phyloP scores from a whole-genome alignment of 2,888 invertebrate genomes.

The Oligia fasciuncula region DNA sequence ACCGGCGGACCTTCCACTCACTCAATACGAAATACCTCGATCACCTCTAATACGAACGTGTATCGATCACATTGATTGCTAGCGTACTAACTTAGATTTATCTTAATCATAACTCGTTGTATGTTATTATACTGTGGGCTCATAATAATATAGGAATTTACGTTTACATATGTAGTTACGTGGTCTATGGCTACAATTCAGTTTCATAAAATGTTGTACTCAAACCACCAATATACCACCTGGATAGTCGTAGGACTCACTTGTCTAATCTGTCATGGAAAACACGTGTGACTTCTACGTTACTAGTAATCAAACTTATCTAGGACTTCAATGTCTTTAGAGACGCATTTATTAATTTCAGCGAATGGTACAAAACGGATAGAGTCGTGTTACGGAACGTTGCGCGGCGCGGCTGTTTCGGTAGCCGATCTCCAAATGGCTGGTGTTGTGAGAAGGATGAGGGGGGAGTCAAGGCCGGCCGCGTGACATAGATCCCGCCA shows the following conservation, averaged over 20 bases:
- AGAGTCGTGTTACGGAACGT: constrained; percentile 30
- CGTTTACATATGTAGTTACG: constrained; percentile 1
- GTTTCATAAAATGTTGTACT: not conserved
- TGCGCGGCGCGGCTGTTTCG: constrained; percentile 53
- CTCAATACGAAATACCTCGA: constrained; percentile 83
- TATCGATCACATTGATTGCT: constrained; percentile 72
- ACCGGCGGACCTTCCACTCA: constrained; percentile 86
- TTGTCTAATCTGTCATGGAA: not conserved
- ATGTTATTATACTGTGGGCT: constrained; percentile 26
- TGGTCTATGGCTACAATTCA: not conserved
- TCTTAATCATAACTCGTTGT: constrained; percentile 38
- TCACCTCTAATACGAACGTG: constrained; percentile 77
- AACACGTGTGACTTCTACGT: not conserved
- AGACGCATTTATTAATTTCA: constrained; percentile 12
- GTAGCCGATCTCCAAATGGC: constrained; percentile 71
- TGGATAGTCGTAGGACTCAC: not conserved
- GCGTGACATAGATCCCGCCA: constrained; percentile 86
- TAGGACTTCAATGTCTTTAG: constrained; percentile 6
- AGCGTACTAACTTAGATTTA: constrained; percentile 51
- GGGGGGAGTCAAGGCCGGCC: constrained; percentile 87
- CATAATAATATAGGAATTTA: constrained; percentile 11
- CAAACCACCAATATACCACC: not conserved
- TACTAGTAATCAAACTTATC: constrained; percentile 6
- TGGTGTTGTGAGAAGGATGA: constrained; percentile 76
- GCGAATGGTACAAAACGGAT: constrained; percentile 19